phyloP scores from a whole-genome alignment of 2,113 vertebrate genomes.

The Larimichthys crocea region DNA sequence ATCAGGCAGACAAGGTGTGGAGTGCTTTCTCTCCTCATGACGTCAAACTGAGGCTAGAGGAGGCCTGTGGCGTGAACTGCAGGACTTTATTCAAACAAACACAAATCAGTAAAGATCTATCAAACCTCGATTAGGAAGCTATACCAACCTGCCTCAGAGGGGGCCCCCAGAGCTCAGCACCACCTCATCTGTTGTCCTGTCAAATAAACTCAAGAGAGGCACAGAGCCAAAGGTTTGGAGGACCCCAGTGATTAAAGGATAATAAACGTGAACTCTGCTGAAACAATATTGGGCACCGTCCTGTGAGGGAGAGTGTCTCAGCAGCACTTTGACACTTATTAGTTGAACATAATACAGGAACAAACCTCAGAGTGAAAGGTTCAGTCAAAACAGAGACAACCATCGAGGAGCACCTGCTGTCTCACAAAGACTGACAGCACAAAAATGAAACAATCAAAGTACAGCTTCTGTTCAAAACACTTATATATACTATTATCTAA shows the following conservation, averaged over 20 bases:
- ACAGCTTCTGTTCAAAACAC: not conserved
- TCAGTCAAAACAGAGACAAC: slow-evolving; percentile 12
- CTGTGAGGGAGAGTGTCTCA: slow-evolving; percentile 26
- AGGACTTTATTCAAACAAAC: slow-evolving; percentile 64
- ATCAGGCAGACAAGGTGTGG: slow-evolving; percentile 32
- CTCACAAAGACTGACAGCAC: not conserved
- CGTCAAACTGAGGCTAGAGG: slow-evolving; percentile 27
- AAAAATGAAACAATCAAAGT: not conserved
- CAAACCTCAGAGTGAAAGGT: slow-evolving; percentile 7
- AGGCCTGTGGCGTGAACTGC: not conserved
- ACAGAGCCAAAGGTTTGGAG: slow-evolving; percentile 22
- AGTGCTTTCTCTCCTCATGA: slow-evolving; percentile 17
- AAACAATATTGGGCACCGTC: slow-evolving; percentile 37
- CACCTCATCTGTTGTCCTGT: slow-evolving; percentile 45
- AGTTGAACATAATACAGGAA: slow-evolving; percentile 33
- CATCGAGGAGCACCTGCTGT: slow-evolving; percentile 19
- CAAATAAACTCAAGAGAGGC: slow-evolving; percentile 44
- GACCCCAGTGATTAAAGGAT: slow-evolving; percentile 65
- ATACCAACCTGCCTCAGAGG: slow-evolving; percentile 2
- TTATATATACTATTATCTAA: not conserved
- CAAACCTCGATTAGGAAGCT: slow-evolving; percentile 30
- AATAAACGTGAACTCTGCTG: slow-evolving; percentile 65
- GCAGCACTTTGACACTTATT: slow-evolving; percentile 49
- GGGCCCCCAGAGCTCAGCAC: slow-evolving; percentile 2
- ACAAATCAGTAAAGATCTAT: slow-evolving; percentile 58